phyloP scores from a whole-genome alignment of 2,797 vertebrate genomes.

The Xiphorhynchus erythropygius region DNA sequence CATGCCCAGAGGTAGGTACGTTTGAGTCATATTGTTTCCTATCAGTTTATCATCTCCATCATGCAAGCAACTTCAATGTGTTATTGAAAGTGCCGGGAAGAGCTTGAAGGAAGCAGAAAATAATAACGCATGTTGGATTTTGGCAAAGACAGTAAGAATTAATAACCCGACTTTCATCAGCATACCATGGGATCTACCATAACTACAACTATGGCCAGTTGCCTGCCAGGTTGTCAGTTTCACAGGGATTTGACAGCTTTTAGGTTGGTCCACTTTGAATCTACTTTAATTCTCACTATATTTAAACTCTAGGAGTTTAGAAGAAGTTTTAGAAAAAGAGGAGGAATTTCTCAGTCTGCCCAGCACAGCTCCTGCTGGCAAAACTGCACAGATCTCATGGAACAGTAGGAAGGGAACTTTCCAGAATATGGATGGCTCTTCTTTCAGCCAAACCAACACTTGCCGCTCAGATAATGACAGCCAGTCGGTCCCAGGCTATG shows the following conservation, averaged over 20 bases:
- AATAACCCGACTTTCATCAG: not conserved
- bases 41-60: not conserved
- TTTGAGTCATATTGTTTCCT: not conserved
- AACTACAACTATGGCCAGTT: not conserved
- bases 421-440: conserved; percentile 4
- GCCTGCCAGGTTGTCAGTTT: not conserved
- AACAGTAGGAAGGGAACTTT: conserved; percentile 27
- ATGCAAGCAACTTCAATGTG: not conserved
- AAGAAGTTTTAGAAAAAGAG: not conserved
- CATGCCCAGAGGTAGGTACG: not conserved
- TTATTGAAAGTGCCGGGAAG: not conserved
- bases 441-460: not conserved
- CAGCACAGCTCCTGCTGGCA: conserved; percentile 6
- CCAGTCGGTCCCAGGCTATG: not conserved
- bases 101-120: conserved; percentile 27
- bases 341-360: not conserved
- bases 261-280: not conserved
- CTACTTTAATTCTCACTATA: not conserved
- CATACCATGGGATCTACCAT: not conserved
- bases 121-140: conserved; percentile 10
- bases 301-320: not conserved
- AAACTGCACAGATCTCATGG: not conserved
- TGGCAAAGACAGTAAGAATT: not conserved
- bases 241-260: not conserved
- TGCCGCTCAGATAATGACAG: not conserved